phyloP scores from a whole-genome alignment of 2,113 vertebrate genomes.

The Phalacrocorax brasilianus region DNA sequence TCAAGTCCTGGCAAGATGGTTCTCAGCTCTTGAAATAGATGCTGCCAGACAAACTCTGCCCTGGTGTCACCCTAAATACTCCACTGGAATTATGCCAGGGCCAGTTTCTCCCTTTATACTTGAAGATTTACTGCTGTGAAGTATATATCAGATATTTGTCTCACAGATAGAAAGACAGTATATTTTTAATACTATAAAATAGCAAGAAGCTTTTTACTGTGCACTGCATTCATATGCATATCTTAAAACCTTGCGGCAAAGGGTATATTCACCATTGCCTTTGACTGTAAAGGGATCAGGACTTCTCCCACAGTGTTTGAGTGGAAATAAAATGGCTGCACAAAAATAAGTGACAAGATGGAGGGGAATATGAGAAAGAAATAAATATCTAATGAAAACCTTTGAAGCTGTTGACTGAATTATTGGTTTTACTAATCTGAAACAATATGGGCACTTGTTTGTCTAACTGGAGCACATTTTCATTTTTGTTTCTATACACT shows the following conservation, averaged over 20 bases:
- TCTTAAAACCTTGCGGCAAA: background rate
- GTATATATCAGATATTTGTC: background rate
- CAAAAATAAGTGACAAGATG: background rate
- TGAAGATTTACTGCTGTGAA: background rate
- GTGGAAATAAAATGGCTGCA: background rate
- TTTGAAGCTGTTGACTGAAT: background rate
- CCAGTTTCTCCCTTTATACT: background rate
- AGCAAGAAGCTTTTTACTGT: background rate
- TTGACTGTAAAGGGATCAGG: background rate
- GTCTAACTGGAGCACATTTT: background rate
- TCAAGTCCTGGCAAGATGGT: background rate
- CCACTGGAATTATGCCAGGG: background rate
- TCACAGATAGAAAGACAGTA: background rate
- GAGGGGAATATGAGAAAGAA: background rate
- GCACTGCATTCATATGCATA: accelerated
- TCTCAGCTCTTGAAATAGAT: background rate
- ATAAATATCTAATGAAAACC: background rate
- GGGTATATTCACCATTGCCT: background rate
- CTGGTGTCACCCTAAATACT: background rate
- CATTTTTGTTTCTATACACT: background rate
- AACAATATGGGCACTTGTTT: background rate
- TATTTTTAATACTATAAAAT: background rate
- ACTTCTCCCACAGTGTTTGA: background rate
- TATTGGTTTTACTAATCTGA: background rate
- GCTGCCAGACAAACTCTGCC: background rate